Evolutionary conservation across 2,888 invertebrate species (phyloP).

Genomic region (Drosophila phalerata): DNA sequence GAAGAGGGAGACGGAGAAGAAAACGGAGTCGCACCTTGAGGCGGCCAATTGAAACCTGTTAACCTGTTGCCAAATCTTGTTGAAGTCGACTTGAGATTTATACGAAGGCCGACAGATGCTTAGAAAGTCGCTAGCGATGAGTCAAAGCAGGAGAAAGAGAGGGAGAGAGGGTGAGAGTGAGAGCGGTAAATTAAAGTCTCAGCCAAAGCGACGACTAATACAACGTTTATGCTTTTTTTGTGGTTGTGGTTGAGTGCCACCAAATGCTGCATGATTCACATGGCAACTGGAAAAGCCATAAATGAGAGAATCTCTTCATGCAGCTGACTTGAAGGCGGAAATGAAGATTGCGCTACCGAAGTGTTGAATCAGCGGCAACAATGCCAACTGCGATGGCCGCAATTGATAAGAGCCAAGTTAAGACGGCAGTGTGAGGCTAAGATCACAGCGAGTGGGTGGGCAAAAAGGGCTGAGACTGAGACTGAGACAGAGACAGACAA

Average conservation of each 20-base stretch:
- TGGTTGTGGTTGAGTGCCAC: constrained; percentile 24
- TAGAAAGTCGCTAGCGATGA: constrained; percentile 65
- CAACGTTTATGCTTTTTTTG: constrained; percentile 30
- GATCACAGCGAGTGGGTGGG: constrained; percentile 21
- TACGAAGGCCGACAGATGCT: constrained; percentile 44
- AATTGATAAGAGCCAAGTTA: constrained; percentile 47
- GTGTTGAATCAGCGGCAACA: constrained; percentile 64
- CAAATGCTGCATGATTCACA: constrained; percentile 54
- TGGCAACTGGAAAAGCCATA: constrained; percentile 29
- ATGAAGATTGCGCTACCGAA: constrained; percentile 66
- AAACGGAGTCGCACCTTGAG: constrained; percentile 62
- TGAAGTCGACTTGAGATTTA: constrained; percentile 36
- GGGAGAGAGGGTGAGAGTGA: background rate
- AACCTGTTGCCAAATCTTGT: constrained; percentile 76
- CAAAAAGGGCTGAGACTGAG: constrained; percentile 5
- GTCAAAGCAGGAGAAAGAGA: constrained; percentile 43
- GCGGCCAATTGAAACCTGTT: constrained; percentile 67
- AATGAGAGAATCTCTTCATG: constrained; percentile 30
- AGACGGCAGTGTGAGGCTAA: background rate
- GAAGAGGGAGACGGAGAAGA: constrained; percentile 27
- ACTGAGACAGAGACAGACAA: background rate
- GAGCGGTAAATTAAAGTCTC: constrained; percentile 7
- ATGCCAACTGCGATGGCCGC: constrained; percentile 45
- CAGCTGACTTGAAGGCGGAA: constrained; percentile 58
- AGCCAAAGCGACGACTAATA: constrained; percentile 32